Percentiles rank a stretch among this genome's conserved stretches.
Evolutionary conservation across 2,113 vertebrate genomes (phyloP).

Genomic region (Phalacrocorax pelagicus): DNA sequence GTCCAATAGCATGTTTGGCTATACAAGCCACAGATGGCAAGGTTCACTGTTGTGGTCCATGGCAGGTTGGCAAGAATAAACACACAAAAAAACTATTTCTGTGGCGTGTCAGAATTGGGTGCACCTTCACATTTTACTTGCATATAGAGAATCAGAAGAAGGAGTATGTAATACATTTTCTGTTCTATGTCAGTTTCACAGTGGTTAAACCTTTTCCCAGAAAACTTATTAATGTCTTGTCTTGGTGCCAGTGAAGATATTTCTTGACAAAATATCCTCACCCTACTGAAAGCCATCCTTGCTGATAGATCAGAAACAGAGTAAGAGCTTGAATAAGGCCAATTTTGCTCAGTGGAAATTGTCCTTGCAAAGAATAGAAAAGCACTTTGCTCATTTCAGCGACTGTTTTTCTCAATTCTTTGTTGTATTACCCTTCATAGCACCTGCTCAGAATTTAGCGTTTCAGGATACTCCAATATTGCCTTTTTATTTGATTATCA

Average conservation of each 20-base stretch:
- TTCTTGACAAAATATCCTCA: neutral
- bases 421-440: neutral
- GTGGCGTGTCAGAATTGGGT: neutral
- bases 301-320: neutral
- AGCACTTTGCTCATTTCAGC: neutral
- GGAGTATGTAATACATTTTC: neutral
- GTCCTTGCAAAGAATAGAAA: neutral
- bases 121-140: neutral
- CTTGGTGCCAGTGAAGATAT: neutral
- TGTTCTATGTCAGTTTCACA: neutral
- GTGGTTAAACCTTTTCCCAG: neutral
- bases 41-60: neutral
- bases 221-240: neutral
- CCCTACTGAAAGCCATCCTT: neutral
- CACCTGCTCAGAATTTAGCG: neutral
- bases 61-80: neutral
- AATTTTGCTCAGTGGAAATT: neutral
- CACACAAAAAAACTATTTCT: rapidly evolving
- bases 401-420: neutral
- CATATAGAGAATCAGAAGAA: neutral
- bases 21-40: neutral
- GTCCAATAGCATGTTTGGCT: neutral
- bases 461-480: neutral
- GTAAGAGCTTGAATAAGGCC: neutral
- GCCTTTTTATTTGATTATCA: neutral